Conservation (phyloP, 2,113 vertebrate species). For the Platysternon megacephalum region DNA sequence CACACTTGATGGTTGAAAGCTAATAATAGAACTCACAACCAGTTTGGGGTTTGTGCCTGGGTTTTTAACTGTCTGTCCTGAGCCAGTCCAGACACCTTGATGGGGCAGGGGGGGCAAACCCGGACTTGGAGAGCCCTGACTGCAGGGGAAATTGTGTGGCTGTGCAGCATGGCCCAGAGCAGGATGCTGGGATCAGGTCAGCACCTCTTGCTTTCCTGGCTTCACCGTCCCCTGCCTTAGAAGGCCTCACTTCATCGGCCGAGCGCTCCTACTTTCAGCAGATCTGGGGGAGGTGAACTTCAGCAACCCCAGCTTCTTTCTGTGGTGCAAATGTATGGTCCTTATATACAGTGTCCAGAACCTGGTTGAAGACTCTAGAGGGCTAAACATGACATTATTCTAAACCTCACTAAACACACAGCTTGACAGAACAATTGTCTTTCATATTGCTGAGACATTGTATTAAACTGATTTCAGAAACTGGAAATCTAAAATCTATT, state of each 20-base stretch:
- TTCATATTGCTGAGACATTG: neutral
- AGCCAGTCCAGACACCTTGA: neutral
- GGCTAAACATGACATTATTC: neutral
- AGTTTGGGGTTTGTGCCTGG: neutral
- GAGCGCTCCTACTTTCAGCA: neutral
- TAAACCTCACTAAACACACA: fast-evolving
- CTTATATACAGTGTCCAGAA: neutral
- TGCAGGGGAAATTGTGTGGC: neutral
- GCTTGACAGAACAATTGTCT: neutral
- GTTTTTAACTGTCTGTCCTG: neutral
- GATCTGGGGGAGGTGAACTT: neutral
- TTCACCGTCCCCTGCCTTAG: neutral
- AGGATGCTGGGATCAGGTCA: neutral
- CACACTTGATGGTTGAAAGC: neutral
- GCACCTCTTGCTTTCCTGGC: neutral
- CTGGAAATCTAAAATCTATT: neutral
- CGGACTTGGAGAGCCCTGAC: constrained; percentile 34
- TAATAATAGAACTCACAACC: neutral
- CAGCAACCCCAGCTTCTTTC: neutral
- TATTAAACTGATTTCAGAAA: constrained; percentile 16
- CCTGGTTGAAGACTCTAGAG: neutral
- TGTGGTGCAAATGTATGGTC: neutral
- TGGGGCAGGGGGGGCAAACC: neutral
- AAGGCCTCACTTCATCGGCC: neutral
- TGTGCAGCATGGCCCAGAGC: neutral